Percentiles rank a stretch among this genome's conserved stretches.
Conservation (phyloP, 1,140 invertebrate species). For the Apis mellifera region Amel_HAv3.1 CM009934.2:4025501-4026000, state of each 20-base stretch:
- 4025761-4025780: not conserved
- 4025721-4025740: not conserved
- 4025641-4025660: not conserved
- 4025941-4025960: constrained; percentile 8
- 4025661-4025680: not conserved
- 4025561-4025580: too few species aligned
- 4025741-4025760: constrained; percentile 28
- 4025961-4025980: constrained; percentile 14
- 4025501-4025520: too few species aligned
- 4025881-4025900: constrained; percentile 64
- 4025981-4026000: constrained; percentile 37
- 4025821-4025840: constrained; percentile 47
- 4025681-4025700: not conserved
- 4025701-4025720: not conserved
- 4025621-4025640: not conserved
- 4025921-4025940: constrained; percentile 50
- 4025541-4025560: too few species aligned
- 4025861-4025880: constrained; percentile 71
- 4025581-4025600: not conserved
- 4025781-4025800: not conserved
- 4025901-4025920: constrained; percentile 58
- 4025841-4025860: constrained; percentile 62
- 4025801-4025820: constrained; percentile 41
- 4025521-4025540: too few species aligned
- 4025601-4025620: not conserved